Evolutionary conservation across 2,888 invertebrate species (phyloP), one percentile per base, ranked within the genome.

Genomic region (Eristalis pertinax): DNA sequence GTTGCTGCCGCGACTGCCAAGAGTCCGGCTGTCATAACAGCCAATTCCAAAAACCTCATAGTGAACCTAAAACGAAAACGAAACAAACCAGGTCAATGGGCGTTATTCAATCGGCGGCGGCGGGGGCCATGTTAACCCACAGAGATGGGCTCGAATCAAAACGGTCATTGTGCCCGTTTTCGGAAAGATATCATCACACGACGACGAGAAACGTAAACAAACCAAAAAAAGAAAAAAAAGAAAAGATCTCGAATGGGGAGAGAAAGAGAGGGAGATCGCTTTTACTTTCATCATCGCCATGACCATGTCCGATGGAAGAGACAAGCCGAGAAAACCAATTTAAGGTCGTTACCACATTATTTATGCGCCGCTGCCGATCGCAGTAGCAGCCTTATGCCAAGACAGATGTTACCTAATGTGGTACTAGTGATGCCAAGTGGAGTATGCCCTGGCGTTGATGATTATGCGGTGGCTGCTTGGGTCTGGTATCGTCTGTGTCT

Each of bases 291-390:
- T 68, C 77, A 81, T 81, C 83, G 19, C 67, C 50, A 11, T 41
- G 32, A 58, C 75, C 35, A 29, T 77, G 43, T 58, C 50, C 41
- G 70, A 29, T 62, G 50, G 50, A 22, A 13, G 32, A 62, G 13
- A 29, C 29, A 7, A 64, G 68, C 58, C 50, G 35, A 50, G 65
- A 62, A 67, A 67, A 67, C 74, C 63, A 63, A 74, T 62, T 77
- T 70, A 62, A 86, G 86, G 86, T 86, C 86, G 86, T 86, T 86
- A 86, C 86, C 83, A 83, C 86, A 86, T 70, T 69, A 73, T 82
- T 74, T 65, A 60, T 56, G 58, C 64, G 41, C 29, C 38, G 56
- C 43, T 15, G 56, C 62, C 29, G 68, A 68, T 4, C 58, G 65
- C 22, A 15, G 41, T 60, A 29, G 50, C 50, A 43, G n/a, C n/a